Evolutionary conservation across 2,113 vertebrate species (phyloP), one percentile per base, ranked within the genome.

Genomic region (Dipodomys stephensi): DNA sequence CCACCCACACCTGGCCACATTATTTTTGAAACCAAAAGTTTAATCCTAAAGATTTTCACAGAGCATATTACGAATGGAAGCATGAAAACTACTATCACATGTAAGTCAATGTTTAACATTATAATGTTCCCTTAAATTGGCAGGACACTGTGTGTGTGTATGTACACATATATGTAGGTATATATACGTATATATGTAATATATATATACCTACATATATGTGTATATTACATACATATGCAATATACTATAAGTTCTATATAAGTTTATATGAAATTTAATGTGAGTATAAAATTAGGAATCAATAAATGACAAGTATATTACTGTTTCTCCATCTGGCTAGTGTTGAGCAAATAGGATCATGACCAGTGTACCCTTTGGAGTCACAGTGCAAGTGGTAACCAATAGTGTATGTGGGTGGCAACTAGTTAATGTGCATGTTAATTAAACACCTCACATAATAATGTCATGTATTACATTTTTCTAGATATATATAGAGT

Each of bases 21-120:
- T 92, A 62, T 13, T 78, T 97, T 98, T 98, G 97, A 98, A 98
- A 98, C 97, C 97, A 98, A 98, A 98, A 98, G 96, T 98, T 98
- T 98, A 98, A 98, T 98, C 98, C 97, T 98, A 98, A 98, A 95
- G 96, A 98, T 80, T 98, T 94, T 98, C 97, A 98, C 97, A 98
- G 98, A 98, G 98, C 97, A 98, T 97, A 97, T 98, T 98, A 98
- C 96, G 98, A 98, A 98, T 97, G 97, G 98, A 97, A 97, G 76
- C 87, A 97, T 97, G 97, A 95, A 95, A 90, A 91, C 98, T 98
- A 95, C 96, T 95, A 11, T 97, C 97, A 96, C 97, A 98, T 97
- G 98, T 96, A 97, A 98, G 97, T 95, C 96, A 97, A 97, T 97
- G 96, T 97, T 96, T 32, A 91, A 87, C 95, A 95, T 86, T 96